Evolutionary conservation across 2,113 vertebrate genomes (phyloP).

Genomic region (Silurus glanis): DNA sequence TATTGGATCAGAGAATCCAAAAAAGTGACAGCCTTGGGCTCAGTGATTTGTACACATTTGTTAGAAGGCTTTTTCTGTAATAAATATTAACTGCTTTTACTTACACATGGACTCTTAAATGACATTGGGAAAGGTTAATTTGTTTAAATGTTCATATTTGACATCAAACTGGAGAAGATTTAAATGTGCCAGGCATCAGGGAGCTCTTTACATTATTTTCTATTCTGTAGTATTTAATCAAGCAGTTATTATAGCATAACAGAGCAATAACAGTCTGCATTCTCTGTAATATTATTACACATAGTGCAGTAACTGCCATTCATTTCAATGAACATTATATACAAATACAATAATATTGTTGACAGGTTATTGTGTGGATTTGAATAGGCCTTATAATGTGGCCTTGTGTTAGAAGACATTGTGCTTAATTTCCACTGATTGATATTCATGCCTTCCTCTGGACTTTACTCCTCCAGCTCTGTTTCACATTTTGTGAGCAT

Average conservation of each 20-base stretch:
- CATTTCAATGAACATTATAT: background rate
- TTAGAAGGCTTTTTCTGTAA: too few species aligned
- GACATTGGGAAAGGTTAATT: background rate
- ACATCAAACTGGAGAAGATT: background rate
- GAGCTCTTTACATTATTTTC: background rate
- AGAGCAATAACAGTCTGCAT: background rate
- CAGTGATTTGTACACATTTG: background rate
- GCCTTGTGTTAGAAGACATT: background rate
- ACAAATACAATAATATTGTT: background rate
- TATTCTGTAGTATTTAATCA: background rate
- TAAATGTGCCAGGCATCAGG: background rate
- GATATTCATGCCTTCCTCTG: background rate
- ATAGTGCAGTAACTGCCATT: background rate
- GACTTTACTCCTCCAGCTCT: background rate
- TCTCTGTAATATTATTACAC: background rate
- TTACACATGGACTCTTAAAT: background rate
- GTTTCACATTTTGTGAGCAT: background rate
- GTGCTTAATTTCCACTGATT: background rate
- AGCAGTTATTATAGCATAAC: background rate
- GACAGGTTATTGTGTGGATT: background rate
- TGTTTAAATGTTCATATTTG: background rate
- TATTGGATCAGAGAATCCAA: background rate
- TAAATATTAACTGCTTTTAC: too few species aligned
- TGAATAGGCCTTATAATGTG: background rate
- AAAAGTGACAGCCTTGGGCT: background rate